Percentiles rank a stretch among this genome's conserved stretches.
These are phyloP conservation scores for Meloe dianella DNA, from an alignment of 2,888 invertebrate species.

Conservation along the genomic window DNA sequence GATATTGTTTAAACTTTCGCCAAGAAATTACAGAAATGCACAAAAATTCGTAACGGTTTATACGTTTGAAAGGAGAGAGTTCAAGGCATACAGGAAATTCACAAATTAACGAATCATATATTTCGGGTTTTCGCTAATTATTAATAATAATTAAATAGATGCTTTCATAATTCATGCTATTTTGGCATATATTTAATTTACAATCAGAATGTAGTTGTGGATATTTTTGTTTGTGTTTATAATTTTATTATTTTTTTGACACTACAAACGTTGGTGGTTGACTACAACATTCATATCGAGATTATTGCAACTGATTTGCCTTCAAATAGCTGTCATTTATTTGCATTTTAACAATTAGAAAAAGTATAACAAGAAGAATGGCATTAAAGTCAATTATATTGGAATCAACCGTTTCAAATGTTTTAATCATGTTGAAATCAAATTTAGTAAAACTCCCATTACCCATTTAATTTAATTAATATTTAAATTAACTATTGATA, in stretches of 20 bases:
- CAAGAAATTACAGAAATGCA: background rate
- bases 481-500: background rate
- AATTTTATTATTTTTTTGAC: no score
- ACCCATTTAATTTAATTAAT: background rate
- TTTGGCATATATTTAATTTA: no score
- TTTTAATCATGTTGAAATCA: background rate
- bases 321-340: no score
- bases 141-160: no score
- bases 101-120: background rate
- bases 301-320: no score
- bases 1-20: background rate
- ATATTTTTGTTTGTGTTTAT: no score
- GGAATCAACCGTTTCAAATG: background rate
- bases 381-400: background rate
- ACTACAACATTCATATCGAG: no score
- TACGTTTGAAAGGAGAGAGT: background rate
- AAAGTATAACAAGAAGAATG: background rate
- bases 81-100: background rate
- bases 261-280: no score
- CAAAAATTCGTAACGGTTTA: background rate
- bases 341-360: no score
- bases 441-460: background rate
- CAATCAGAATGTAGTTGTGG: no score
- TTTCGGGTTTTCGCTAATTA: no score
- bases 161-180: no score